Conservation (phyloP, 1,140 invertebrate species). For the Sarcophaga peregrina region DNA sequence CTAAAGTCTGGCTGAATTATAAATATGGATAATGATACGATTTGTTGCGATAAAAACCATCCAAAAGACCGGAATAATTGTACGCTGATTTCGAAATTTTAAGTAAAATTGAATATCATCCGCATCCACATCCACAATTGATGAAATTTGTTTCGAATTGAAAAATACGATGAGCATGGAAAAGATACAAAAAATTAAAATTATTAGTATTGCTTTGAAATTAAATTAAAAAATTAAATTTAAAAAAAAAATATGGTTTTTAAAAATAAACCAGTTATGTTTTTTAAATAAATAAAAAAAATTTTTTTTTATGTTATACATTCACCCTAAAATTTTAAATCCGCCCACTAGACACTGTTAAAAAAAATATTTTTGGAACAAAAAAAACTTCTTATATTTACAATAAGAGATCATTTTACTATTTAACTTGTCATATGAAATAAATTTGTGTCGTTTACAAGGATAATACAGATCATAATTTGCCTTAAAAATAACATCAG, state of each 20-base stretch:
- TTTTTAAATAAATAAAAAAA: neutral
- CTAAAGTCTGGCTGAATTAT: constrained; percentile 55
- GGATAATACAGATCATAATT: no score
- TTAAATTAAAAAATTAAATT: neutral
- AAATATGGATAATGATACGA: constrained; percentile 65
- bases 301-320: neutral
- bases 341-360: neutral
- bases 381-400: no score
- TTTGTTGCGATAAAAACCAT: constrained; percentile 64
- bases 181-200: neutral
- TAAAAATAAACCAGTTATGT: neutral
- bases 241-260: neutral
- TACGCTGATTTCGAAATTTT: constrained; percentile 51
- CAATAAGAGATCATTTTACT: no score
- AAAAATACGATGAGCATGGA: neutral
- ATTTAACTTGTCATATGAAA: no score
- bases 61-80: constrained; percentile 63
- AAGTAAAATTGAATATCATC: no score
- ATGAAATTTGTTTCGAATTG: neutral
- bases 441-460: no score
- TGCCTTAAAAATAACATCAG: no score
- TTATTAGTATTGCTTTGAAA: neutral
- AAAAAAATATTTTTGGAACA: no score
- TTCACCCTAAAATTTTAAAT: neutral
- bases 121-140: no score